A percentile compares a stretch with the other conserved stretches of the same genome.
Evolutionary conservation across 2,797 vertebrate genomes (phyloP).

Genomic region (Pipistrellus pygmaeus): DNA sequence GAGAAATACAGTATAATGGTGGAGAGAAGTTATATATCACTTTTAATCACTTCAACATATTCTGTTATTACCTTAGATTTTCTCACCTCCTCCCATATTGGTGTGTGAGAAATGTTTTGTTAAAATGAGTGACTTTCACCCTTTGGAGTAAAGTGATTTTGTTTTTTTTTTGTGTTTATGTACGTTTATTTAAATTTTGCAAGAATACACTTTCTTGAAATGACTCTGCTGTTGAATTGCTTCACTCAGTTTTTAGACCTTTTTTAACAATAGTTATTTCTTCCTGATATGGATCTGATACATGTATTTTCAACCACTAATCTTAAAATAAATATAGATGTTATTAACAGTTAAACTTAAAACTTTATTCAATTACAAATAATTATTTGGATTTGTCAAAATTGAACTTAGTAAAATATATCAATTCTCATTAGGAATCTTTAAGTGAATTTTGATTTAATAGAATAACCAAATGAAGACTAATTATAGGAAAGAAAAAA

Average conservation of each 20-base stretch:
- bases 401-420: slow-evolving; percentile 46
- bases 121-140: background rate
- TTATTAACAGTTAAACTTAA: slow-evolving; percentile 43
- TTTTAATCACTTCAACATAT: background rate
- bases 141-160: background rate
- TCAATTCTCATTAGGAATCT: slow-evolving; percentile 69
- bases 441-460: slow-evolving; percentile 82
- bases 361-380: slow-evolving; percentile 39
- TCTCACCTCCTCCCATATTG: background rate
- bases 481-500: slow-evolving; percentile 78
- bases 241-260: background rate
- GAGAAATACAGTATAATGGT: background rate
- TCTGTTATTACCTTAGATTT: background rate
- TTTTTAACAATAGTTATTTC: background rate
- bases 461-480: slow-evolving; percentile 76
- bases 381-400: slow-evolving; percentile 48
- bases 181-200: background rate
- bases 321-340: slow-evolving; percentile 43
- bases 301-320: background rate
- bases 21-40: background rate
- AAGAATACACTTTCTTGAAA: slow-evolving; percentile 4
- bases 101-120: background rate
- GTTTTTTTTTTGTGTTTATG: slow-evolving; percentile 53
- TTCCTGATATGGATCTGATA: background rate
- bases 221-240: background rate